A percentile compares a stretch with the other conserved stretches of the same genome.
These are phyloP conservation scores for Nephrocerus scutellatus DNA, from an alignment of 2,888 invertebrate species.

Conservation along the genomic window DNA sequence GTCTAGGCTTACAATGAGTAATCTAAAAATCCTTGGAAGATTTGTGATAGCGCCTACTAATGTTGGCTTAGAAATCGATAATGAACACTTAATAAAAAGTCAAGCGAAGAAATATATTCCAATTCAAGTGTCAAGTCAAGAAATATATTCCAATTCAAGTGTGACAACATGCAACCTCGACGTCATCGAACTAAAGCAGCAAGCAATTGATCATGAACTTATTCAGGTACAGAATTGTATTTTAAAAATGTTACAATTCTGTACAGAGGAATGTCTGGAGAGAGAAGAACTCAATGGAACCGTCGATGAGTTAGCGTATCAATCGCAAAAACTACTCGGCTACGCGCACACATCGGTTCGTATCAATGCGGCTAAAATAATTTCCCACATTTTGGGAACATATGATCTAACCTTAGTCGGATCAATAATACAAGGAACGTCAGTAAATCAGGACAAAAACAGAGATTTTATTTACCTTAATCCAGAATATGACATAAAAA, in stretches of 20 bases:
- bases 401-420: constrained; percentile 59
- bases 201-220: constrained; percentile 63
- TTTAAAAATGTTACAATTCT: constrained; percentile 60
- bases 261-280: constrained; percentile 54
- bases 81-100: constrained; percentile 8
- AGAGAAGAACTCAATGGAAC: constrained; percentile 29
- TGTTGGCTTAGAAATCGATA: constrained; percentile 20
- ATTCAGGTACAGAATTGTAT: constrained; percentile 68
- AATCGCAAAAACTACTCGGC: constrained; percentile 63
- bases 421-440: constrained; percentile 36
- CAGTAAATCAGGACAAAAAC: constrained; percentile 29
- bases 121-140: no score
- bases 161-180: no score
- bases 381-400: constrained; percentile 63
- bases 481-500: constrained; percentile 57
- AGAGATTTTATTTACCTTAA: constrained; percentile 56
- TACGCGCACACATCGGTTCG: constrained; percentile 87
- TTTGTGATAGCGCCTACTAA: constrained; percentile 54
- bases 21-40: constrained; percentile 51
- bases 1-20: constrained; percentile 50
- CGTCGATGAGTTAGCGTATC: constrained; percentile 56
- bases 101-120: constrained; percentile 20
- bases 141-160: no score
- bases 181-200: constrained; percentile 57
- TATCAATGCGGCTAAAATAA: constrained; percentile 65